Conservation (phyloP, 2,888 invertebrate species). For the Proisotoma minuta region DNA sequence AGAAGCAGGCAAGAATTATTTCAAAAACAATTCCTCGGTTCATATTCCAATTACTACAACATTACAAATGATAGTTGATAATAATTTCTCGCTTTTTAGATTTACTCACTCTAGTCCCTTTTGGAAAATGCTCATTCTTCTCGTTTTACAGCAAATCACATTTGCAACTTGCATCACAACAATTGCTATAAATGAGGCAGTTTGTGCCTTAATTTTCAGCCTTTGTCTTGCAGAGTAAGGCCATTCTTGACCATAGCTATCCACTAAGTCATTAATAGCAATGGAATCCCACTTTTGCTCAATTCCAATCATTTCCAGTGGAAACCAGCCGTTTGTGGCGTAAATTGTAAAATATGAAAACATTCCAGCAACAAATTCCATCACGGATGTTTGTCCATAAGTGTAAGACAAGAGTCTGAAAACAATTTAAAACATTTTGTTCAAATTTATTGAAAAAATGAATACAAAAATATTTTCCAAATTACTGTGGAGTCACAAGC, state of each 20-base stretch:
- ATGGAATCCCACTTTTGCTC: constrained; percentile 35
- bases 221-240: constrained; percentile 29
- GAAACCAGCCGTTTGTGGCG: constrained; percentile 41
- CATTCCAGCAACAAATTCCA: constrained; percentile 52
- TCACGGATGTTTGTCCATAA: constrained; percentile 44
- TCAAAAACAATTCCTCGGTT: constrained; percentile 42
- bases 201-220: constrained; percentile 39
- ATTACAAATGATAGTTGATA: neutral
- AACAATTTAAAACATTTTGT: neutral
- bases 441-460: neutral
- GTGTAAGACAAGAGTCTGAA: constrained; percentile 43
- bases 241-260: constrained; percentile 46
- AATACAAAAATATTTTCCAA: neutral
- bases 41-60: constrained; percentile 43
- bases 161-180: constrained; percentile 45
- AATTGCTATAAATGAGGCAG: constrained; percentile 43
- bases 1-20: constrained; percentile 35
- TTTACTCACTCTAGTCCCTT: constrained; percentile 50
- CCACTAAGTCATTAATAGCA: constrained; percentile 40
- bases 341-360: constrained; percentile 45
- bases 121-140: constrained; percentile 42
- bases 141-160: constrained; percentile 45
- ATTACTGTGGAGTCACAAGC: constrained; percentile 57
- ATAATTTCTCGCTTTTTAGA: neutral
- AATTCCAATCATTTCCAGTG: constrained; percentile 41